Base-by-base conservation (phyloP, 2,113 vertebrate genomes). In the Chelonoidis abingdonii region DNA sequence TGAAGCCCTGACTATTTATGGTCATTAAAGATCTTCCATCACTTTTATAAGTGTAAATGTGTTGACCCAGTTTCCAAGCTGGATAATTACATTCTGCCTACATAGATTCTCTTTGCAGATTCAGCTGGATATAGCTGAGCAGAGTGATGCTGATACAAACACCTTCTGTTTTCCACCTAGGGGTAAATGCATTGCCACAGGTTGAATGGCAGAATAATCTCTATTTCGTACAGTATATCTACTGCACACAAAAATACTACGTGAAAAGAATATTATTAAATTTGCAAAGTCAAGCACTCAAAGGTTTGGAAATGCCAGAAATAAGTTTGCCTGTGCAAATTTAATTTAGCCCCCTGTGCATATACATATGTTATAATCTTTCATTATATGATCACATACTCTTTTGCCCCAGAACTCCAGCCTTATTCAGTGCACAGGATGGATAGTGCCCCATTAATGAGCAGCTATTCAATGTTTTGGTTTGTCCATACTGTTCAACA, bases 281-380 rank as follows among this genome's bases (percentile, higher is more conserved):
- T 35, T 13, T 52, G 17, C 82, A 5, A 93, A 56, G 49, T 24
- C 29, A 84, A 84, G 86, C 4, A 44, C 11, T 54, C 59, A 29
- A 69, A 69, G n/a, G 7, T 69, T n/a, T 69, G 82, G 91, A 76
- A 95, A 76, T 14, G 22, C 1, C 6, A 6, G 10, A 69, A 80
- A 47, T 83, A 3, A 11, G 22, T 38, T 47, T 0, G 0, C 19
- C 38, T 83, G 12, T 83, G 2, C 11, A 21, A 38, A 25, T 29
- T 80, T 47, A n/a, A 38, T 38, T 92, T 24, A 41, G 35, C 11
- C 88, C 10, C 38, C 80, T n/a, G 62, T n/a, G 62, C 16, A 7
- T 7, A 47, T 35, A 3, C 54, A 50, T 91, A 21, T 54, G 88
- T 82, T 22, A 84, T 11, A 79, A 29, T 22, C 78, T 62, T 82